Percentiles rank a stretch among this genome's conserved stretches.
phyloP scores from a whole-genome alignment of 2,888 invertebrate genomes.

The Agriopis marginaria region DNA sequence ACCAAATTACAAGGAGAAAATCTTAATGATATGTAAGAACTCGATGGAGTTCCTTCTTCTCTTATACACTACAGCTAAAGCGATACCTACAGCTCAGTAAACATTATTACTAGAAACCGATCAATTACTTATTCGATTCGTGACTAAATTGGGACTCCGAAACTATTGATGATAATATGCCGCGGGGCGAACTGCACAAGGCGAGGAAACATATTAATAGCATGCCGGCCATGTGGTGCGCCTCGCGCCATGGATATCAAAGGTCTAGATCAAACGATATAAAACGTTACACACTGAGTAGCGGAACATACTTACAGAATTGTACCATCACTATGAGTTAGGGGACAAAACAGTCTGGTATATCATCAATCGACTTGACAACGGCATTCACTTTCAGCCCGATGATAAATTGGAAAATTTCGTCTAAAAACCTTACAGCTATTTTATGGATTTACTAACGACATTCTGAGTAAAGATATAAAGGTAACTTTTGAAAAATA shows the following conservation, averaged over 20 bases:
- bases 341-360: conserved; percentile 40
- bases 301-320: conserved; percentile 30
- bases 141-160: conserved; percentile 42
- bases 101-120: conserved; percentile 75
- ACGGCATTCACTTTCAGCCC: conserved; percentile 18
- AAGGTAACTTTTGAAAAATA: conserved; percentile 77
- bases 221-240: not conserved
- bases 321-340: conserved; percentile 34
- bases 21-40: conserved; percentile 86
- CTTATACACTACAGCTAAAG: conserved; percentile 82
- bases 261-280: conserved; percentile 19
- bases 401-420: conserved; percentile 44
- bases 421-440: conserved; percentile 46
- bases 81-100: conserved; percentile 78
- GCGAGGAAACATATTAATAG: not conserved
- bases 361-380: conserved; percentile 30
- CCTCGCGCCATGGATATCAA: not conserved
- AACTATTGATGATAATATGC: conserved; percentile 26
- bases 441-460: conserved; percentile 47
- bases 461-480: conserved; percentile 56
- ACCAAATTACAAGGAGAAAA: conserved; percentile 82
- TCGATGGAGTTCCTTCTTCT: conserved; percentile 79
- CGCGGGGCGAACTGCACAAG: conserved; percentile 29
- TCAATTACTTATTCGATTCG: conserved; percentile 46
- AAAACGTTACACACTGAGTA: conserved; percentile 10